Evolutionary conservation across 1,140 invertebrate genomes (phyloP), one percentile per base, ranked within the genome.

Genomic region (Lepidostoma basale): DNA sequence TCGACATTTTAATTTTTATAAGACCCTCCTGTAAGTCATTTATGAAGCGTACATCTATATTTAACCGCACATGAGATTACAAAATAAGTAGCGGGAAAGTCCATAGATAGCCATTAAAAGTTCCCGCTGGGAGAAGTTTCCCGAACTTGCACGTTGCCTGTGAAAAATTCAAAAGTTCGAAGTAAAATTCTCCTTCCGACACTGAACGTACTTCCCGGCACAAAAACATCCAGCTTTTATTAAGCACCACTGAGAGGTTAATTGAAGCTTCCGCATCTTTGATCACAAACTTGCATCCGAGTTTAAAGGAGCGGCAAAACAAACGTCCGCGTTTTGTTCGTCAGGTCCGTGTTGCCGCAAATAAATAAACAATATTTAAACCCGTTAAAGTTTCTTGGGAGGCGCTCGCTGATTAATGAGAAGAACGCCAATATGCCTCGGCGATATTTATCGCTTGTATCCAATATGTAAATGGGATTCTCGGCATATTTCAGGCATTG

Each of bases 91-190:
- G 18, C 36, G 22, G 36, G 33, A 54, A 64, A 49, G 47, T 20
- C 44, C 62, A 40, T 64, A 54, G 62, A 64, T 33, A 64, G 47
- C 44, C 23, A 64, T 64, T 64, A 52, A 64, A 63, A 64, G 26
- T 64, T 64, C 23, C 14, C 26, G 23, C 62, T 36, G 40, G 22
- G 23, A 16, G 23, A 64, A 64, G 47, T 49, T 64, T 49, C 30
- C 20, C 8, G 23, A 47, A 20, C 28, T 40, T 36, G 16, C 14
- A 30, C 30, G 28, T 64, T 26, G 47, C 30, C 42, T 45, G 20
- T 52, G 47, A 64, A 64, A 49, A 64, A 49, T 54, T 64, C 45
- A 64, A 30, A 64, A 60, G 58, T 44, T 39, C 14, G 60, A 23
- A 64, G 26, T 10, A 49, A 62, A 63, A 63, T 30, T 63, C 30